Evolutionary conservation across 1,140 invertebrate species (phyloP), one percentile per base, ranked within the genome.

Genomic region (Vollenhovia emeryi): DNA sequence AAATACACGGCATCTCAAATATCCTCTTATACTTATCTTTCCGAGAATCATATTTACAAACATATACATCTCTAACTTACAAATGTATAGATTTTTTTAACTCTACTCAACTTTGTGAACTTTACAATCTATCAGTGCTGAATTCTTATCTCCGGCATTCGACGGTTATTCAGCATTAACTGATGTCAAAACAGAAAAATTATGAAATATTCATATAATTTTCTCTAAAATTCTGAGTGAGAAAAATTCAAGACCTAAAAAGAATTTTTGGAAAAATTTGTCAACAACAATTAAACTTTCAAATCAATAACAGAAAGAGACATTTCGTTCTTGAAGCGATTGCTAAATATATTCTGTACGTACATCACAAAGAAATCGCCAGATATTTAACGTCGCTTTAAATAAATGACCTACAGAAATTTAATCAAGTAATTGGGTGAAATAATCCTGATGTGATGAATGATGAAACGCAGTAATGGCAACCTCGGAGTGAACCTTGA

Each of bases 1-100:
- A 57, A 80, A 13, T 69, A 69, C 27, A 45, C 13, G 36, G n/a
- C 15, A 69, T 55, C 0, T 50, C 62, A 69, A 80, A 80, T 64
- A 69, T 68, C 18, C 33, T 69, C 45, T 64, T 15, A 78, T 18
- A 66, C 21, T 55, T 66, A 78, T 71, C 36, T 59, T 82, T 82
- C 66, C 15, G 40, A 71, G 66, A 82, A 71, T 43, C 36, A 36
- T 43, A 13, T 82, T 71, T 45, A 1, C 57, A 82, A 82, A 18
- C n/a, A 40, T 57, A 11, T 59, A 18, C n/a, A 40, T 57, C 11
- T 59, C 40, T 82, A 36, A 59, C 71, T 82, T 82, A 30, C 50
- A 82, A 82, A 43, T 40, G 18, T 45, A 21, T 7, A 45, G 11
- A 59, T n/a, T n/a, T n/a, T n/a, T n/a, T n/a, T n/a, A n/a, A n/a